A percentile compares a stretch with the other conserved stretches of the same genome.
Conservation (phyloP, 2,113 vertebrate genomes). For the Quiscalus mexicanus region DNA sequence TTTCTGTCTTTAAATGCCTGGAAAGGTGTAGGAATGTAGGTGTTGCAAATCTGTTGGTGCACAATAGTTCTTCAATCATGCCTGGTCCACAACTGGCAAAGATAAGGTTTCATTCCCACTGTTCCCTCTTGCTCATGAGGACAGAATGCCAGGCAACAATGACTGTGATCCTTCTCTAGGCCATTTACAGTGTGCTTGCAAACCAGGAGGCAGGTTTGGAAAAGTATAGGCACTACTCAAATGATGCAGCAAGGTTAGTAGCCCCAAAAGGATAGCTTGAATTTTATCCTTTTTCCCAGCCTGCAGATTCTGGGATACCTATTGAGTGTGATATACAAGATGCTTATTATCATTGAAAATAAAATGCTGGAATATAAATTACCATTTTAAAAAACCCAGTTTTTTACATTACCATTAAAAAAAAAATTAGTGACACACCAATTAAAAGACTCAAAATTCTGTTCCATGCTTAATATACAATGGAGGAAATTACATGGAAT, state of each 20-base stretch:
- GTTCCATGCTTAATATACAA: not conserved
- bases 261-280: not conserved
- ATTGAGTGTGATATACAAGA: not conserved
- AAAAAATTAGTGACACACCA: not conserved
- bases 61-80: not conserved
- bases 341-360: not conserved
- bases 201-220: not conserved
- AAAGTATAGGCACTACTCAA: not conserved
- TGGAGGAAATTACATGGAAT: not conserved
- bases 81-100: not conserved
- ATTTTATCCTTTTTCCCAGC: not conserved
- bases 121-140: not conserved
- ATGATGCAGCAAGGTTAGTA: not conserved
- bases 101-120: not conserved
- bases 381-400: not conserved
- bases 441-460: not conserved
- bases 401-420: not conserved
- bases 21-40: not conserved
- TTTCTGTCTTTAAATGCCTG: not conserved
- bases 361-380: not conserved
- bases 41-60: not conserved
- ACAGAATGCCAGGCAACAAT: not conserved
- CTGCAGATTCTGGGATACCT: not conserved
- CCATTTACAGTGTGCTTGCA: not conserved
- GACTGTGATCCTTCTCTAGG: not conserved